Conservation (phyloP, 1,140 invertebrate species). For the Anastrepha ludens region DNA sequence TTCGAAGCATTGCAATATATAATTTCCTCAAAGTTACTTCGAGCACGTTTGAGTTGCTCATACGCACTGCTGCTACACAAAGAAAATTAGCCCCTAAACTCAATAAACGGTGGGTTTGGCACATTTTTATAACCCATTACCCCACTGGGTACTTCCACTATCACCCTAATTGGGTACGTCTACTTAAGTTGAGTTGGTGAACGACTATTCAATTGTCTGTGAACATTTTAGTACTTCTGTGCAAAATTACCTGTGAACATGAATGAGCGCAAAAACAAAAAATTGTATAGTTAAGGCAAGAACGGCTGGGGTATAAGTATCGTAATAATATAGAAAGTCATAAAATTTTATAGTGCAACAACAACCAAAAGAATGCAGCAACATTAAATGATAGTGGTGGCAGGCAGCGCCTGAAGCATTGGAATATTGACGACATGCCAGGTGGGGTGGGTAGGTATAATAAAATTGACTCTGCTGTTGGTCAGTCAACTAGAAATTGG, state of each 20-base stretch:
- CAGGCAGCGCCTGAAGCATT: background rate
- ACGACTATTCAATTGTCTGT: slow-evolving; percentile 37
- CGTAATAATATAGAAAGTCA: background rate
- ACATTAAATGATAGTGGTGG: background rate
- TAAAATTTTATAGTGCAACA: slow-evolving; percentile 48
- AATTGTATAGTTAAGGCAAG: background rate
- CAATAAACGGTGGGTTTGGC: slow-evolving; percentile 28
- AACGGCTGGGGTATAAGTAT: background rate
- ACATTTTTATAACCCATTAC: slow-evolving; percentile 9
- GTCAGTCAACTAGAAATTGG: background rate
- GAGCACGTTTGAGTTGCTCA: background rate
- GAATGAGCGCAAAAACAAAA: background rate
- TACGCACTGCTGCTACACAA: background rate
- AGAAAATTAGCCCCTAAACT: background rate
- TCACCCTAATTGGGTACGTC: slow-evolving; percentile 19
- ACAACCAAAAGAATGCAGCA: background rate
- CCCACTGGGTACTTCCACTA: background rate
- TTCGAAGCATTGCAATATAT: too few species aligned
- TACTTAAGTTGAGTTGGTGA: background rate
- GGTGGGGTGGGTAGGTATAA: background rate
- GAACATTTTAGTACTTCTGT: slow-evolving; percentile 37
- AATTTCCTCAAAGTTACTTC: too few species aligned
- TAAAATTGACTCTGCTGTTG: background rate
- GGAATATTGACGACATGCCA: background rate
- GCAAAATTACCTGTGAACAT: slow-evolving; percentile 50